A percentile compares a stretch with the other conserved stretches of the same genome.
Conservation (phyloP, 2,113 vertebrate genomes). For the Hipposideros armiger region DNA sequence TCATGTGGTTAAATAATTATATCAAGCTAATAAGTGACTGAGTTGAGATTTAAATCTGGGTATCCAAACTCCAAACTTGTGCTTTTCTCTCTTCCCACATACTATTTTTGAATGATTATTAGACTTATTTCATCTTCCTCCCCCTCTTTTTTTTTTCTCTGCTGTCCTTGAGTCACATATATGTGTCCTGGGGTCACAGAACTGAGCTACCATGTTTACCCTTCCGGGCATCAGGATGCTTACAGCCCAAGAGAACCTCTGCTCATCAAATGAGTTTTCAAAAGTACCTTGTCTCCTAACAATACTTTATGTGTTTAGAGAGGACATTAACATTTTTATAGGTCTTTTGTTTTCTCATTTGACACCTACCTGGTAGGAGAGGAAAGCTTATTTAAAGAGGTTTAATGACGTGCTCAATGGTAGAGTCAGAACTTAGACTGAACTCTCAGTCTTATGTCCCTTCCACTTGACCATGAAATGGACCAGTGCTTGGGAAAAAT, state of each 20-base stretch:
- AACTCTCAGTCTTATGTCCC: background rate
- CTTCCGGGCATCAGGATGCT: background rate
- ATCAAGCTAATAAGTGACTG: background rate
- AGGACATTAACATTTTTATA: background rate
- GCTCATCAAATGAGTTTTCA: background rate
- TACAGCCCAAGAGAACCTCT: background rate
- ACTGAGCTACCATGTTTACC: background rate
- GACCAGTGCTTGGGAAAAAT: background rate
- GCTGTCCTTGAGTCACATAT: background rate
- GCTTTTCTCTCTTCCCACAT: background rate
- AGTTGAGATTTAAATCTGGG: slow-evolving; percentile 23
- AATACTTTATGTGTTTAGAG: background rate
- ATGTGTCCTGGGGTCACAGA: background rate
- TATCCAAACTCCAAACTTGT: background rate
- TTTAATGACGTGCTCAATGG: background rate
- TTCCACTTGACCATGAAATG: background rate
- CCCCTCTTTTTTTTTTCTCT: background rate
- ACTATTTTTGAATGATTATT: background rate
- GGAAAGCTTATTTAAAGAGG: background rate
- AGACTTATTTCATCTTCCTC: background rate
- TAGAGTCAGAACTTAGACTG: background rate
- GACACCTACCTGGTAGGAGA: background rate
- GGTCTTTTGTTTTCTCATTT: background rate
- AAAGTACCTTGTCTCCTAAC: background rate
- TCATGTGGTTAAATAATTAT: background rate